These are phyloP conservation scores for Arizona elegans DNA, from an alignment of 2,113 vertebrate species.

Conservation along the genomic window DNA sequence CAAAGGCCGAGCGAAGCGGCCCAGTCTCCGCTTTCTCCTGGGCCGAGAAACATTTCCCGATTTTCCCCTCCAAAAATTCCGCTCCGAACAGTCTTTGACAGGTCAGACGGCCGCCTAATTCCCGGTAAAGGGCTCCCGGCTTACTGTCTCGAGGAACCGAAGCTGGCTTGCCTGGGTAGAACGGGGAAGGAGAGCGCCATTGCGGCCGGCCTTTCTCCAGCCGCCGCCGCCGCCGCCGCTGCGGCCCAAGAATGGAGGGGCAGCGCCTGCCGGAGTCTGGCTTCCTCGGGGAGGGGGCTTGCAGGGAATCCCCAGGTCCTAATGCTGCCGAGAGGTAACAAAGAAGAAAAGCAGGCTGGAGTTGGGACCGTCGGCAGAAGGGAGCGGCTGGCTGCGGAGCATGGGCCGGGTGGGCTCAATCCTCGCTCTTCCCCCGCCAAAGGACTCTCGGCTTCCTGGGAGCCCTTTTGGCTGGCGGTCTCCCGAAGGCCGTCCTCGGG, in stretches of 20 bases:
- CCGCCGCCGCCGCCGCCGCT: too few relatives aligned
- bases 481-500: not conserved
- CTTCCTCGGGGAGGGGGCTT: not conserved
- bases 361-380: not conserved
- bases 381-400: not conserved
- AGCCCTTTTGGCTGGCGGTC: not conserved
- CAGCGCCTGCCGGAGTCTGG: not conserved
- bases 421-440: not conserved
- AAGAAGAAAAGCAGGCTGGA: not conserved
- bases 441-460: not conserved
- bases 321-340: not conserved
- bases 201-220: not conserved
- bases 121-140: not conserved
- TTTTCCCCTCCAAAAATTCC: not conserved
- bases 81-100: not conserved
- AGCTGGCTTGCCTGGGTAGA: not conserved
- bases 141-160: not conserved
- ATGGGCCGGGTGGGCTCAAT: not conserved
- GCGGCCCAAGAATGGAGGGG: not conserved
- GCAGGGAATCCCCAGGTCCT: not conserved
- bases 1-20: not conserved
- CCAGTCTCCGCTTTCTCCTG: not conserved
- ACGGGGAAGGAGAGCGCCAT: not conserved
- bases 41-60: not conserved
- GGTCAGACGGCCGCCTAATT: not conserved